These are phyloP conservation scores for Drosophila quadrilineata DNA, from an alignment of 1,140 invertebrate species.

Conservation along the genomic window DNA sequence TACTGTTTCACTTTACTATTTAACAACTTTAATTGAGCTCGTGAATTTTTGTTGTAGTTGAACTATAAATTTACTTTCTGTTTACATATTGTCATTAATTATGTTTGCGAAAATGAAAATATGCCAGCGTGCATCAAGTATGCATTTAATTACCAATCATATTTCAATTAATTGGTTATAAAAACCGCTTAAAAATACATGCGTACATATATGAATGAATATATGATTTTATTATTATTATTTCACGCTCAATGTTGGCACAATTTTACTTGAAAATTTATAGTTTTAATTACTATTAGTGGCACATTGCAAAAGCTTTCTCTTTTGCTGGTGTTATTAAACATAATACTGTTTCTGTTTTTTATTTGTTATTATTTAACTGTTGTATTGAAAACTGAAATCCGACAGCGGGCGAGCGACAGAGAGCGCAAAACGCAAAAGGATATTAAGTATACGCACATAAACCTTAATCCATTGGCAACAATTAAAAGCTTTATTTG, in stretches of 20 bases:
- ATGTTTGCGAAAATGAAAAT: conserved; percentile 55
- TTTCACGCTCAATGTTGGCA: conserved; percentile 27
- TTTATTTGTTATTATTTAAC: too few species aligned
- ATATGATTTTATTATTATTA: conserved; percentile 43
- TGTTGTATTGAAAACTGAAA: neutral
- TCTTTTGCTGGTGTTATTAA: too few species aligned
- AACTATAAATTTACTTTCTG: conserved; percentile 14
- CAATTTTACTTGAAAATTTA: conserved; percentile 56
- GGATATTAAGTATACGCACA: conserved; percentile 67
- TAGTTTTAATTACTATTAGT: conserved; percentile 57
- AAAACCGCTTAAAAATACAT: conserved; percentile 42
- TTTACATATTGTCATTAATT: conserved; percentile 47
- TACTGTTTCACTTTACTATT: neutral
- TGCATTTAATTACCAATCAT: conserved; percentile 74
- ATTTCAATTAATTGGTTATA: conserved; percentile 74
- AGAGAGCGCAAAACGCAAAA: neutral
- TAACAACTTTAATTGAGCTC: conserved; percentile 61
- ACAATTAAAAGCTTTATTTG: conserved; percentile 73
- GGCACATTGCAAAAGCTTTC: conserved; percentile 29
- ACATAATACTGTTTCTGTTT: too few species aligned
- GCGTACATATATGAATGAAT: conserved; percentile 6
- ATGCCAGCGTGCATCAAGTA: conserved; percentile 56
- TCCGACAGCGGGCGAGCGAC: neutral
- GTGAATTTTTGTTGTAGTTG: neutral
- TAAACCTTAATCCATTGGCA: conserved; percentile 67